Evolutionary conservation across 2,113 vertebrate species (phyloP), one percentile per base, ranked within the genome.

Genomic region (Rynchops niger): DNA sequence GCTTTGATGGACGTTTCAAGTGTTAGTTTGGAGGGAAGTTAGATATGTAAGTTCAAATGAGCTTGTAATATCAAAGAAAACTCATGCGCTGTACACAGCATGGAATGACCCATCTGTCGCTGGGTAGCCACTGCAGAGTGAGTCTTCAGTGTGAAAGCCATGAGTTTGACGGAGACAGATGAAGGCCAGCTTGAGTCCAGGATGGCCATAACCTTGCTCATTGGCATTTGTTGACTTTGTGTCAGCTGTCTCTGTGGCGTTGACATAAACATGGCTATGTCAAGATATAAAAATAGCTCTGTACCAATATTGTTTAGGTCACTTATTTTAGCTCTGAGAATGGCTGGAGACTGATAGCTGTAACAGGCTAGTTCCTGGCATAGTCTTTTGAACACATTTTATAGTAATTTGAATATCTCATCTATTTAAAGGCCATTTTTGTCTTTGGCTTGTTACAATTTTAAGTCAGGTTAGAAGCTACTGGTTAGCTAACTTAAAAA

Each of bases 1-100:
- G 29, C 45, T 73, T 67, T 61, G 25, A 36, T 53, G 62, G 36
- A 79, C 1, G 0, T 74, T 85, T 96, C 15, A 47, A 40, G 12
- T 30, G 49, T 49, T 76, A 38, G 21, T 87, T 71, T 76, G 66
- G 22, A 61, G 29, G 16, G 17, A 73, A 70, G 22, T 45, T 86
- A 63, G 30, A 38, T 50, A 16, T 13, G 4, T 25, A 32, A 15
- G 25, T n/a, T 93, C 43, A 85, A 78, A 69, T 56, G 43, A 82
- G 14, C 32, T 36, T 77, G 22, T 56, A 65, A 15, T 52, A 40
- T 15, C 8, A 12, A 59, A 70, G 73, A 82, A 86, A 77, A 62
- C 32, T 29, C 32, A 12, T 16, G 36, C 1, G 1, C 27, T 76
- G 12, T 36, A n/a, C 21, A 30, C 30, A 62, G 40, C 0, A 0